Percentiles rank a stretch among this genome's conserved stretches.
Conservation (phyloP, 2,797 vertebrate genomes). For the Myotis myotis region DNA sequence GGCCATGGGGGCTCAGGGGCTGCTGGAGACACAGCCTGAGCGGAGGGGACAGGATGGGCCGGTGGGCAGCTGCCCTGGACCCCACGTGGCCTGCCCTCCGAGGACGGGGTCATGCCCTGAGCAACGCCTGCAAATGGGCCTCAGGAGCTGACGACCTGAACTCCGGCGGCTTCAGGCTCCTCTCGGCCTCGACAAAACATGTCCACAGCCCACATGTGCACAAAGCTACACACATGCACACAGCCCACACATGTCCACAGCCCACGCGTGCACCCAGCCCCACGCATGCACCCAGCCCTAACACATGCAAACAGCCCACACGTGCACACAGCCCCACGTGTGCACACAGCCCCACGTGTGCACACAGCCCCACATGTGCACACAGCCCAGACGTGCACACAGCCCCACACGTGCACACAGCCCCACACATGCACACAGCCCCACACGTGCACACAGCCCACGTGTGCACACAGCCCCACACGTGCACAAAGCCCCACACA, state of each 20-base stretch:
- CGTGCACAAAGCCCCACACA: no score
- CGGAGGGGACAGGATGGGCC: fast-evolving
- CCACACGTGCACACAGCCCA: background rate
- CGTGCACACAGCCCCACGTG: fast-evolving
- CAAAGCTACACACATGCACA: fast-evolving
- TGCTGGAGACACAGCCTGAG: background rate
- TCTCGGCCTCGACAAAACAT: background rate
- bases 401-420: no score
- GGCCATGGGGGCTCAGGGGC: background rate
- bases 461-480: no score
- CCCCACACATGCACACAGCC: background rate
- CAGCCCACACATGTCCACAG: no score
- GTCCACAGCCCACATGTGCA: background rate
- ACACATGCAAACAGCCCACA: no score
- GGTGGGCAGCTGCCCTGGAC: fast-evolving
- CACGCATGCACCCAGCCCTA: no score
- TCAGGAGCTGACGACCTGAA: fast-evolving
- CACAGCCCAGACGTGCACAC: background rate
- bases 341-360: background rate
- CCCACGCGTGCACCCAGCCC: no score
- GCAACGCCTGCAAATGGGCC: fast-evolving
- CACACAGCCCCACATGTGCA: no score
- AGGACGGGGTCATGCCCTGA: background rate
- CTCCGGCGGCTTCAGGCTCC: fast-evolving
- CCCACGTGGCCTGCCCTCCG: fast-evolving